Evolutionary conservation across 2,797 vertebrate genomes (phyloP), one percentile per base, ranked within the genome.

Genomic region (Coendou prehensilis): DNA sequence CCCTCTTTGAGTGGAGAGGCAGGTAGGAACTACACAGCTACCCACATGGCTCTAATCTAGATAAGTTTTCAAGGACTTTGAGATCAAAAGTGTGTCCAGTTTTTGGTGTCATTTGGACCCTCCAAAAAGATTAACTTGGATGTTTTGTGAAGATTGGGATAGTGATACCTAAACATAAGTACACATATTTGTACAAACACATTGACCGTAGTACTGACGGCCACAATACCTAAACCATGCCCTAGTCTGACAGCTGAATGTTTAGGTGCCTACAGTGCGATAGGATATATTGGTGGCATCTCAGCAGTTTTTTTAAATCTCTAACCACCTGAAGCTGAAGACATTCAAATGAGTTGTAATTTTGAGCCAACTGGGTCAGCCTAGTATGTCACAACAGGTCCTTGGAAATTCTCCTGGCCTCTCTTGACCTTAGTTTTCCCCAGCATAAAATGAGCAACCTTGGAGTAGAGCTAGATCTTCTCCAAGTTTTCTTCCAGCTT

Each of bases 121-220:
- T 59, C 71, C 52, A 41, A 57, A 93, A 91, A 91, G 54, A 56
- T 96, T 37, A 79, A 82, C 20, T 85, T 85, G 8, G 11, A 20
- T n/a, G 54, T 84, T 81, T 95, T 91, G 64, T 92, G 87, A 78
- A 91, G 79, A 73, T 37, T 59, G 71, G 76, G 64, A 28, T 61
- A 75, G 18, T 67, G n/a, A 67, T 45, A 56, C 2, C 30, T 67
- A 73, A 86, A 71, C n/a, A 61, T 69, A 75, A 79, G 5, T 13
- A 37, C 52, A 84, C 3, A 1, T 13, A 4, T 84, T 69, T 87
- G 73, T 63, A 83, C 50, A 76, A 79, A 87, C 13, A 54, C 47
- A 14, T 9, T 30, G 67, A 41, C 54, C 4, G 6, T 6, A 76
- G 56, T 61, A 73, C 33, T 64, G 56, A 64, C n/a, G 50, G 22